Base-by-base conservation (phyloP, 2,797 vertebrate genomes). In the Molossus alvarezi region DNA sequence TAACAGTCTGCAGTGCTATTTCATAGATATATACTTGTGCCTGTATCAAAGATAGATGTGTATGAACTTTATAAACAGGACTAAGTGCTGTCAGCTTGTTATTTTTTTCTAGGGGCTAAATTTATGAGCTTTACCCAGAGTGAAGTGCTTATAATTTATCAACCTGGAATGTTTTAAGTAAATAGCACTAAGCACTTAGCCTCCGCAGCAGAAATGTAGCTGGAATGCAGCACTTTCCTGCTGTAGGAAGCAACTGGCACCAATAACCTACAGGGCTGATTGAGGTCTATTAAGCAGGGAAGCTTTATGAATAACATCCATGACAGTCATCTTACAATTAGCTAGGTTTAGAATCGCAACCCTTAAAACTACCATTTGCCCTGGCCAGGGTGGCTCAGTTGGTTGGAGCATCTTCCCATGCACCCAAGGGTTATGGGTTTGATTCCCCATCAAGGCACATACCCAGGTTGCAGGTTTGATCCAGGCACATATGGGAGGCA, bases 111-210 rank as follows among this genome's bases (percentile, higher is more conserved):
- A 86, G 91, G 73, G 81, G 94, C 65, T 27, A 93, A 84, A 98
- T 98, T 98, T 95, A 98, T 91, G 97, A 79, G 96, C 96, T 95
- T 97, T 51, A 84, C 97, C 79, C 93, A 96, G 94, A 27, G 97
- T 69, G 21, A 97, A 96, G 94, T 0, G 9, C 94, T 97, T 83
- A 82, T 91, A 48, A 98, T 98, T 98, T 97, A 98, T 98, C 98
- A 97, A 90, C 87, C 67, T 29, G 91, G 62, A 90, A 86, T 72
- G 3, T 91, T 97, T 97, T 88, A 97, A 98, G 97, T 86, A 96
- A 98, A 97, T 95, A 96, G 96, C 97, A 79, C 96, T 90, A 69
- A 97, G 96, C 97, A 94, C 97, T 98, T 95, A 81, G 0, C 69
- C 90, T 97, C 91, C 10, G 0, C 55, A 25, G 91, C 84, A 72